phyloP scores from a whole-genome alignment of 2,888 invertebrate species.

The Diplolepis rosae region DNA sequence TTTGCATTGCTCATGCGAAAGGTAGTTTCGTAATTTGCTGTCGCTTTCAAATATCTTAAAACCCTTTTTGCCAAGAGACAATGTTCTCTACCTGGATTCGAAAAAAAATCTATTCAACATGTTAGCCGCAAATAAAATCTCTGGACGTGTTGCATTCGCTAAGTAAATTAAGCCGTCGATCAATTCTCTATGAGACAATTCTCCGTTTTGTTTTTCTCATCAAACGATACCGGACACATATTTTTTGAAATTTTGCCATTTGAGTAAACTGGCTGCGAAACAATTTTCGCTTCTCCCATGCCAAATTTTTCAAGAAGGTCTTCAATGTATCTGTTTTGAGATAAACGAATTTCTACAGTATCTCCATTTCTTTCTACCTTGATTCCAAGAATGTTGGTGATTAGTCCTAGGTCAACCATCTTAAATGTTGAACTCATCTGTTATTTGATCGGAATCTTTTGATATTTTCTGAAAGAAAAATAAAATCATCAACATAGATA shows the following conservation, averaged over 20 bases:
- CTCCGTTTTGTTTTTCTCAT: conserved; percentile 38
- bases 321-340: conserved; percentile 44
- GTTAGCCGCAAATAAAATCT: conserved; percentile 46
- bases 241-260: conserved; percentile 43
- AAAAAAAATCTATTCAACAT: conserved; percentile 44
- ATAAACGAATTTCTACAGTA: conserved; percentile 44
- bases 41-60: conserved; percentile 43
- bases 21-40: conserved; percentile 38
- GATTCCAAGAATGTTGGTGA: conserved; percentile 40
- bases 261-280: conserved; percentile 46
- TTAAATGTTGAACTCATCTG: conserved; percentile 43
- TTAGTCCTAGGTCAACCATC: conserved; percentile 45
- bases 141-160: conserved; percentile 44
- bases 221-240: conserved; percentile 27
- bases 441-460: conserved; percentile 34
- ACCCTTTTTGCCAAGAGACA: conserved; percentile 45
- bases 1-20: conserved; percentile 36
- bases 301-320: conserved; percentile 43
- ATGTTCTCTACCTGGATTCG: conserved; percentile 33
- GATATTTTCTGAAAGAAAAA: conserved; percentile 41
- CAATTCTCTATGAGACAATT: conserved; percentile 45
- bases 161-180: conserved; percentile 50
- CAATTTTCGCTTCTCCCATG: conserved; percentile 38
- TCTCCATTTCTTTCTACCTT: conserved; percentile 39
- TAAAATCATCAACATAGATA: conserved; percentile 43